These are phyloP conservation scores for Lycopodina hypogea DNA, from an alignment of 37 sponge, comb jelly and placozoan genomes.

Conservation along the genomic window DNA sequence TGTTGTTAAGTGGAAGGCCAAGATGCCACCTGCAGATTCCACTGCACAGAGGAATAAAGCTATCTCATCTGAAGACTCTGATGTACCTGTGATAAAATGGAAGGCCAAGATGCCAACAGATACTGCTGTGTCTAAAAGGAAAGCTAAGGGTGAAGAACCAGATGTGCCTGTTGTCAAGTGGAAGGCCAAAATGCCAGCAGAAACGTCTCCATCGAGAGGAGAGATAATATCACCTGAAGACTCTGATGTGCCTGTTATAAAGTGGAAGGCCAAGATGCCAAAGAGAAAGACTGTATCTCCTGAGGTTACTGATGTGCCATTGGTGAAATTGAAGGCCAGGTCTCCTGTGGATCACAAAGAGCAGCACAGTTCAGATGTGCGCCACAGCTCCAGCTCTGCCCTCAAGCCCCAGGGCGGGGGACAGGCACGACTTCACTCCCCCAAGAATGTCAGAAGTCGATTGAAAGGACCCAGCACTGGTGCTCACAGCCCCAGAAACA, in stretches of 20 bases:
- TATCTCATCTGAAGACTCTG: conserved; percentile 1
- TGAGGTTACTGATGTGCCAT: conserved; percentile 4
- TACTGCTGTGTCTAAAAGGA: conserved; percentile 38
- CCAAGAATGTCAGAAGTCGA: no score
- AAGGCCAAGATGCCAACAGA: conserved; percentile 22
- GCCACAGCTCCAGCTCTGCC: no score
- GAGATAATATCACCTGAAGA: conserved; percentile 11
- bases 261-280: conserved; percentile 33
- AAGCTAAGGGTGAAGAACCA: neutral
- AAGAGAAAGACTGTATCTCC: neutral
- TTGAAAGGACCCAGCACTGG: no score
- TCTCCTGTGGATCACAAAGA: neutral
- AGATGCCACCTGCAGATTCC: conserved; percentile 6
- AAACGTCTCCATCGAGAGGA: conserved; percentile 2
- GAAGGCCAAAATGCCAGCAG: conserved; percentile 21
- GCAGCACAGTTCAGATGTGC: no score
- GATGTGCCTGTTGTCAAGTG: conserved; percentile 39
- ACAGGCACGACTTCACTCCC: no score
- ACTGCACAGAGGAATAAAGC: conserved; percentile 1
- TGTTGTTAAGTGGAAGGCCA: conserved; percentile 38
- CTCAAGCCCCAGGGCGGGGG: no score
- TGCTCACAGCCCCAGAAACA: no score
- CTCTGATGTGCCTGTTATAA: conserved; percentile 8
- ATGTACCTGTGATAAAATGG: conserved; percentile 33
- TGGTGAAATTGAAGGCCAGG: conserved; percentile 21